Base-by-base conservation (phyloP, 2,888 invertebrate genomes). In the Lissonota sp. region DNA sequence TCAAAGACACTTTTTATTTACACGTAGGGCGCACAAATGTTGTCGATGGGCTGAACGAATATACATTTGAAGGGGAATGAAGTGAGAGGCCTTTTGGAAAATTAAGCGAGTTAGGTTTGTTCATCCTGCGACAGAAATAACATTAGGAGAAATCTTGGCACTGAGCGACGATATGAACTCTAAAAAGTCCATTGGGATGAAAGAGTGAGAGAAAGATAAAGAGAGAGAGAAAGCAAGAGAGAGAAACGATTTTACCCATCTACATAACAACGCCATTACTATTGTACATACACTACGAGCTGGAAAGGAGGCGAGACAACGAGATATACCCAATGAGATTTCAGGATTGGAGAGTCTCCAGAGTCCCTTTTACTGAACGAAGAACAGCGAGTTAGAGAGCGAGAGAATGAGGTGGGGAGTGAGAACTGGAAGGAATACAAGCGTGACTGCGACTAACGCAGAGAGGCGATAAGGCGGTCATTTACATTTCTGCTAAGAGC, bases 401-500 rank as follows among this genome's bases (percentile, higher is more conserved):
- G 82, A 80, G 77, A 70, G 79, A 82, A 71, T 80, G 83, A 70
- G 67, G 62, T 80, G 64, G 75, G 73, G 69, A 71, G 74, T 78
- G 80, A 80, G 77, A 72, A 70, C 69, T 53, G 81, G 80, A 80
- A 55, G 63, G 42, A 72, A 63, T 72, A 64, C 46, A 55, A 79
- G 83, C 79, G 83, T 81, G 75, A 72, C 78, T 78, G 72, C 72
- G 80, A 80, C 80, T 69, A 72, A 76, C 76, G 62, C 67, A 57
- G 82, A 78, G 81, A 84, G 81, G 84, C 87, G 88, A 90, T 89
- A 90, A 89, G 88, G 87, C 83, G 85, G 85, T 86, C 90, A 88
- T 90, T 89, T 90, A 88, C 88, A 89, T 89, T 90, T 86, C 85
- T 85, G 84, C 85, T 86, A 86, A 87, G 85, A 87, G 87, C 87